Evolutionary conservation across 1,140 invertebrate species (phyloP).

Genomic region (Vanessa atalanta): DNA sequence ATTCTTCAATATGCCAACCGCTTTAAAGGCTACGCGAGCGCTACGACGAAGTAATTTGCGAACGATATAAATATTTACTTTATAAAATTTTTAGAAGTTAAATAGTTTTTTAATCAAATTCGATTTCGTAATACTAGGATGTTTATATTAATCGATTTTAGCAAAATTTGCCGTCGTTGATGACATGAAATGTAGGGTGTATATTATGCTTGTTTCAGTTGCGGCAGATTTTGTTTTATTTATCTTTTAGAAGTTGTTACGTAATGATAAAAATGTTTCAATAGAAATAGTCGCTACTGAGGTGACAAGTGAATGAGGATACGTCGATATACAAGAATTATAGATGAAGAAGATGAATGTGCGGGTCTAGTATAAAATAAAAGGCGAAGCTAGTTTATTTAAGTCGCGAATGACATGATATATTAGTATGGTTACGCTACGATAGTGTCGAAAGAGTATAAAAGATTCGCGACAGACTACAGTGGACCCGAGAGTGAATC

Average conservation of each 20-base stretch:
- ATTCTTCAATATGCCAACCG: slow-evolving; percentile 46
- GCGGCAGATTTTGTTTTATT: not conserved
- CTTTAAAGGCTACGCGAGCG: slow-evolving; percentile 58
- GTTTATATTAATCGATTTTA: slow-evolving; percentile 25
- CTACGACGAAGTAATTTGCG: slow-evolving; percentile 63
- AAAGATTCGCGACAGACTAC: slow-evolving; percentile 77
- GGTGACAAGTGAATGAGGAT: slow-evolving; percentile 54
- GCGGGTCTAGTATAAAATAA: slow-evolving; percentile 43
- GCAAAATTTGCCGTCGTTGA: slow-evolving; percentile 24
- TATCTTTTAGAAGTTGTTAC: slow-evolving; percentile 8
- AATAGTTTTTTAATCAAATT: slow-evolving; percentile 73
- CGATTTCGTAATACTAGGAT: slow-evolving; percentile 72
- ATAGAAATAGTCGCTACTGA: slow-evolving; percentile 29
- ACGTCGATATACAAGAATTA: slow-evolving; percentile 49
- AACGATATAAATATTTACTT: slow-evolving; percentile 67
- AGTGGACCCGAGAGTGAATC: slow-evolving; percentile 75
- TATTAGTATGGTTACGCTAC: slow-evolving; percentile 65
- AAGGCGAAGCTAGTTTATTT: slow-evolving; percentile 58
- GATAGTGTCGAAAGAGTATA: slow-evolving; percentile 72
- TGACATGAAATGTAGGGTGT: slow-evolving; percentile 10
- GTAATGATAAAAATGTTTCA: slow-evolving; percentile 28
- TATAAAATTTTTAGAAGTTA: slow-evolving; percentile 70
- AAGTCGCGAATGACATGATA: slow-evolving; percentile 62
- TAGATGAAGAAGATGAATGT: slow-evolving; percentile 45
- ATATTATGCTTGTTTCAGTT: not conserved